Evolutionary conservation across 2,797 vertebrate genomes (phyloP), one percentile per base, ranked within the genome.

Genomic region (Pangasius djambal): DNA sequence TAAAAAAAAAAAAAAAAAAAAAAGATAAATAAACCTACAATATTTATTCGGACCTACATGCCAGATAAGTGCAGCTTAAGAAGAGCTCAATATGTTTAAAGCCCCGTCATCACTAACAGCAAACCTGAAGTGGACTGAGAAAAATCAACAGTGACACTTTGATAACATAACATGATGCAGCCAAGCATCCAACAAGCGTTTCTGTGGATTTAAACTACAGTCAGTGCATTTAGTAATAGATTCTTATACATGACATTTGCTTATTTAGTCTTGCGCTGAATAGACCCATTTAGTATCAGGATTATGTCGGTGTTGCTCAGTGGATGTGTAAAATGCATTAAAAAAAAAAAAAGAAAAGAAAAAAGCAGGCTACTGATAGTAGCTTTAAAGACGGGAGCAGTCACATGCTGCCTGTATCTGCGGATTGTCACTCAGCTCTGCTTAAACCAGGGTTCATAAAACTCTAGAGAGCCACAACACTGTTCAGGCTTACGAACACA

Each of bases 31-130:
- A 89, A 31, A 88, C 34, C 90, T 90, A 91, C 78, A 77, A 89
- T 83, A 88, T 90, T 69, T 69, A 25, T 89, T 85, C 86, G 59
- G 85, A 88, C 72, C 90, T 89, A 90, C 91, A 94, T 91, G 92
- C 79, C 90, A 87, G 89, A 88, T 88, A 69, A 78, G 83, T 88
- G 90, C 87, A 87, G 86, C 28, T 77, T 70, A 67, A 85, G n/a
- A 55, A 52, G 69, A 79, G 86, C 87, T 88, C 50, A 79, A 55
- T 69, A 84, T 61, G 52, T 74, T 25, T 59, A 92, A 93, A 83
- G 89, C 89, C 74, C 31, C 37, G 37, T 59, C 48, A 63, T 40
- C 34, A 61, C 75, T 12, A 85, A 63, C 59, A 83, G 67, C 81
- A 57, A 85, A 79, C 50, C 84, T 81, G 88, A 82, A 59, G 65